phyloP scores from a whole-genome alignment of 2,113 vertebrate species.

The Nothocercus julius region DNA sequence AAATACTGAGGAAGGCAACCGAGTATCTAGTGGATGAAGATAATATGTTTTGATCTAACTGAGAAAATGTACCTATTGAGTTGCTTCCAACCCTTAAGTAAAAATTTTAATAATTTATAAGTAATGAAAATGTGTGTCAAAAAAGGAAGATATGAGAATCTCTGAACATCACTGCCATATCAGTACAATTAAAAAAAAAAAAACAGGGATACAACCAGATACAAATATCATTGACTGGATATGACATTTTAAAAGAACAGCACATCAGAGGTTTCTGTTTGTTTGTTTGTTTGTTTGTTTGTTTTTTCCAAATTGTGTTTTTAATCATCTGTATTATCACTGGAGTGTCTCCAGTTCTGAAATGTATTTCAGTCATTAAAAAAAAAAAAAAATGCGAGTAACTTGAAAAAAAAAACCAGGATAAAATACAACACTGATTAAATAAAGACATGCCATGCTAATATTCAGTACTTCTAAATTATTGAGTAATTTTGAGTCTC shows the following conservation, averaged over 20 bases:
- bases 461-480: not conserved
- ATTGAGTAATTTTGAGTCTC: not conserved
- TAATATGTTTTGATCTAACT: no score
- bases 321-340: not conserved
- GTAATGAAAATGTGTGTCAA: no score
- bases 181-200: no score
- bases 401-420: not conserved
- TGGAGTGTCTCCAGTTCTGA: not conserved
- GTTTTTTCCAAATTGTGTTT: not conserved
- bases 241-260: not conserved
- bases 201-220: not conserved
- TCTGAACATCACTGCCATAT: no score
- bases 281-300: not conserved
- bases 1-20: no score
- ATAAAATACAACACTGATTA: not conserved
- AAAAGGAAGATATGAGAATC: no score
- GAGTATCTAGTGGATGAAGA: no score
- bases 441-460: not conserved
- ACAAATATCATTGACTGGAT: not conserved
- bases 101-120: no score
- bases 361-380: not conserved
- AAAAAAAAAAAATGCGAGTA: not conserved
- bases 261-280: not conserved
- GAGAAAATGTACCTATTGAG: no score
- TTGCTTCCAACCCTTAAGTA: no score